Evolutionary conservation across 1,140 invertebrate genomes (phyloP).

Genomic region (Portunus trituberculatus): DNA sequence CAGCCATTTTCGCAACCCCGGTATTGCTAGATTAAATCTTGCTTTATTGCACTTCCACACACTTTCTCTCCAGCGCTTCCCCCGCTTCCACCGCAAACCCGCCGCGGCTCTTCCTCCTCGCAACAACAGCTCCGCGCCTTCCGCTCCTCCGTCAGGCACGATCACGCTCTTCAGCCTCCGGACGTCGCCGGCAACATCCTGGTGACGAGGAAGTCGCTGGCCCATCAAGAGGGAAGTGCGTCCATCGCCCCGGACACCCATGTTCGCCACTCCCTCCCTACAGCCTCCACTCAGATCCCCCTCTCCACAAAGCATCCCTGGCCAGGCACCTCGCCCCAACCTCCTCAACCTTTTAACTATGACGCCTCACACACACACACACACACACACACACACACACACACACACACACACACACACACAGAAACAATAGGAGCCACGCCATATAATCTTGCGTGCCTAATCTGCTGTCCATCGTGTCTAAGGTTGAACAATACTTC

Average conservation of each 20-base stretch:
- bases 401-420: background rate
- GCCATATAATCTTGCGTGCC: background rate
- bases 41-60: background rate
- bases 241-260: slow-evolving; percentile 5
- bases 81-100: background rate
- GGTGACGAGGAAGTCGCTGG: slow-evolving; percentile 46
- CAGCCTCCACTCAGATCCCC: background rate
- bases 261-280: background rate
- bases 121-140: background rate
- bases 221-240: slow-evolving; percentile 45
- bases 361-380: too few species aligned
- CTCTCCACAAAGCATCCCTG: background rate
- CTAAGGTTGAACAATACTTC: background rate
- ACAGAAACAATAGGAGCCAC: background rate
- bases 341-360: background rate
- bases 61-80: background rate
- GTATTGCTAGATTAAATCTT: background rate
- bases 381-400: too few species aligned
- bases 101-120: background rate
- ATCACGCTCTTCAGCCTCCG: background rate
- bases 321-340: background rate
- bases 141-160: background rate
- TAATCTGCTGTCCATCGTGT: background rate
- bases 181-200: slow-evolving; percentile 31
- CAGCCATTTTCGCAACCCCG: background rate